These are phyloP conservation scores for Centropyge bicolor DNA, from an alignment of 2,797 vertebrate species.

Conservation along the genomic window DNA sequence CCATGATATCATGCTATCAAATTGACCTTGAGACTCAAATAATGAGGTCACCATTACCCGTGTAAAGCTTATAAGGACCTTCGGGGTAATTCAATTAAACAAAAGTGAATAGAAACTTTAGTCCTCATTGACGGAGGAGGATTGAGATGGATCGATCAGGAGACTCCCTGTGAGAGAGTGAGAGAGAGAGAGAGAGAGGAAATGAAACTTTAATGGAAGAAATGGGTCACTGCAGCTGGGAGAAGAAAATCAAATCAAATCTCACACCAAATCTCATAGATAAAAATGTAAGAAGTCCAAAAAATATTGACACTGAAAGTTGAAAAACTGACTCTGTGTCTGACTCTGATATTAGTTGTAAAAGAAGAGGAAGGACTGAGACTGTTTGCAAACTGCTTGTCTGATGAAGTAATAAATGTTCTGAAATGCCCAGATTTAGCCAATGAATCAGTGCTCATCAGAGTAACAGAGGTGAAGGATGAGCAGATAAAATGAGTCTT, in stretches of 20 bases:
- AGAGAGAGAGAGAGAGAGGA: slow-evolving; percentile 16
- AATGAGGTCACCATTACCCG: not conserved
- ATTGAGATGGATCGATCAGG: slow-evolving; percentile 29
- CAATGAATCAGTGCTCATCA: not conserved
- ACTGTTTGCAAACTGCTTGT: not conserved
- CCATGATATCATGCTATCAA: not conserved
- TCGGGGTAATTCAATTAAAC: not conserved
- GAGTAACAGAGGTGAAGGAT: not conserved
- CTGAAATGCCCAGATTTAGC: not conserved
- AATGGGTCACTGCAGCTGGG: slow-evolving; percentile 17
- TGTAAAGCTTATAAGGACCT: not conserved
- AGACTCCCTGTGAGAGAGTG: slow-evolving; percentile 18
- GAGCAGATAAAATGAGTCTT: not conserved
- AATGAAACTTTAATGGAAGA: slow-evolving; percentile 39
- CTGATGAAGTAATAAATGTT: not conserved
- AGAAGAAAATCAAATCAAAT: not conserved
- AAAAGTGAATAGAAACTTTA: not conserved
- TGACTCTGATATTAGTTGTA: not conserved
- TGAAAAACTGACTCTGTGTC: not conserved
- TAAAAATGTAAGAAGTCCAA: slow-evolving; percentile 1
- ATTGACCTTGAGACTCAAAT: slow-evolving; percentile 14
- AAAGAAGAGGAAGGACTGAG: not conserved
- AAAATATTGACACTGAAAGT: not conserved
- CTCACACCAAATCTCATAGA: not conserved
- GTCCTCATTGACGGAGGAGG: slow-evolving; percentile 12